Percentiles rank a stretch among this genome's conserved stretches.
Evolutionary conservation across 2,888 invertebrate genomes (phyloP).

Genomic region (Cheilosia vulpina): DNA sequence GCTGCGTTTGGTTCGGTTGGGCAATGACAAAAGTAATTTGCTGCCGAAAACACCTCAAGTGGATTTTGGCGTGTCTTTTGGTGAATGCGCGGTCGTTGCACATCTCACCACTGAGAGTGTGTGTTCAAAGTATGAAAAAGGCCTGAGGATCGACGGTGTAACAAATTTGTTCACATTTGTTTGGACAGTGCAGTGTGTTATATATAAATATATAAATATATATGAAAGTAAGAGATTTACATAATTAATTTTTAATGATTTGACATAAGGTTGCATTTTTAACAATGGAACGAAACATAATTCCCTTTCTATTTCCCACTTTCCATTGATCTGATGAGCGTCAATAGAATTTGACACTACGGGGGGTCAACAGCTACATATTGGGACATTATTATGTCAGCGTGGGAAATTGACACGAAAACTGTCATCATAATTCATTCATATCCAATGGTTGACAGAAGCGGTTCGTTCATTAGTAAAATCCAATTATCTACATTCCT

Average conservation of each 20-base stretch:
- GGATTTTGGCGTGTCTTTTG: constrained; percentile 49
- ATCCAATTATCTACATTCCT: no score
- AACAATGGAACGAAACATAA: constrained; percentile 3
- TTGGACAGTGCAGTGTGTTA: constrained; percentile 41
- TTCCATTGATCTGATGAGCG: no score
- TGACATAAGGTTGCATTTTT: constrained; percentile 19
- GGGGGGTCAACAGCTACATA: no score
- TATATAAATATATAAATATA: no score
- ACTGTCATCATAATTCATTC: no score
- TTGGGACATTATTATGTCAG: no score
- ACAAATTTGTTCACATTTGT: constrained; percentile 40
- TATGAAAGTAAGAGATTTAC: constrained; percentile 58
- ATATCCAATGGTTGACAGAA: no score
- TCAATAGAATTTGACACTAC: no score
- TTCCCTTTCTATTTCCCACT: no score
- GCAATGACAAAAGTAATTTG: constrained; percentile 52
- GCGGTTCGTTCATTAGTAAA: no score
- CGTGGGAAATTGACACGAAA: no score
- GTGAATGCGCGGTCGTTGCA: constrained; percentile 42
- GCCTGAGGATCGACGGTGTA: constrained; percentile 31
- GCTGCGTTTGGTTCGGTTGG: constrained; percentile 13
- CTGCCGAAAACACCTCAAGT: constrained; percentile 47
- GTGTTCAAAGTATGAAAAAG: constrained; percentile 39
- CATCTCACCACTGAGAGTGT: constrained; percentile 3
- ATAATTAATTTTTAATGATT: constrained; percentile 54